Percentiles rank a stretch among this genome's conserved stretches.
Evolutionary conservation across 1,140 invertebrate genomes (phyloP).

Genomic region (Eriocheir sinensis): DNA sequence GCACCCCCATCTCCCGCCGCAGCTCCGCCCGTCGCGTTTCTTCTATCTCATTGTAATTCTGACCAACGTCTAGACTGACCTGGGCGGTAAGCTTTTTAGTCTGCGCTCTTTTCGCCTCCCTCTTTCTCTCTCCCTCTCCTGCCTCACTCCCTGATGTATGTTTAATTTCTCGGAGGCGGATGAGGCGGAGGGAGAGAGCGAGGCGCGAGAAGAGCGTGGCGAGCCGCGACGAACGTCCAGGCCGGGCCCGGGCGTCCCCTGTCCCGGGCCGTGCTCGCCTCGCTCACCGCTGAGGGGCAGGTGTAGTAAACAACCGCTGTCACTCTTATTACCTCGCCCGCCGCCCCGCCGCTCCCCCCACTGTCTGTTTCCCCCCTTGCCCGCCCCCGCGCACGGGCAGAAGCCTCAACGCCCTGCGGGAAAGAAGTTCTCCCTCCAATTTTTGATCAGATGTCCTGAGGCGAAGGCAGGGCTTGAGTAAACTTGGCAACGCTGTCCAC

Average conservation of each 20-base stretch:
- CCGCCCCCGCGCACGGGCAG: not conserved
- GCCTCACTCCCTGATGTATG: slow-evolving; percentile 48
- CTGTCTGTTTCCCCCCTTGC: not conserved
- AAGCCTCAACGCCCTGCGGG: not conserved
- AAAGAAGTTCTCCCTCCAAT: not conserved
- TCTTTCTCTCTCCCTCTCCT: slow-evolving; percentile 35
- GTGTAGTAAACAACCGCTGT: slow-evolving; percentile 71
- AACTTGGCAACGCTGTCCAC: slow-evolving; percentile 71
- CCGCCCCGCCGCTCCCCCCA: not conserved
- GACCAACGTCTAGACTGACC: slow-evolving; percentile 78
- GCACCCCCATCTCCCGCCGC: slow-evolving; percentile 71
- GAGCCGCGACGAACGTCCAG: not conserved
- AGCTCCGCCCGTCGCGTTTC: slow-evolving; percentile 75
- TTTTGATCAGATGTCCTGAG: slow-evolving; percentile 74
- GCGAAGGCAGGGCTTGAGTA: slow-evolving; percentile 73
- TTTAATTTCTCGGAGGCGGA: slow-evolving; percentile 35
- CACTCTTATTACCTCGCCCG: slow-evolving; percentile 46
- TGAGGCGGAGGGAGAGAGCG: not conserved
- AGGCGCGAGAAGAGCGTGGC: not conserved
- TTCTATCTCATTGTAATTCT: slow-evolving; percentile 79
- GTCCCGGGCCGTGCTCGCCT: slow-evolving; percentile 57
- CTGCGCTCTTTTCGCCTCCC: slow-evolving; percentile 70
- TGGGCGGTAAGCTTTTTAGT: slow-evolving; percentile 78
- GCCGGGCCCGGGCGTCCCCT: slow-evolving; percentile 46
- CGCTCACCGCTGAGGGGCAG: slow-evolving; percentile 69